Percentiles rank a stretch among this genome's conserved stretches.
Conservation (phyloP, 2,888 invertebrate species). For the Elegia similella region DNA sequence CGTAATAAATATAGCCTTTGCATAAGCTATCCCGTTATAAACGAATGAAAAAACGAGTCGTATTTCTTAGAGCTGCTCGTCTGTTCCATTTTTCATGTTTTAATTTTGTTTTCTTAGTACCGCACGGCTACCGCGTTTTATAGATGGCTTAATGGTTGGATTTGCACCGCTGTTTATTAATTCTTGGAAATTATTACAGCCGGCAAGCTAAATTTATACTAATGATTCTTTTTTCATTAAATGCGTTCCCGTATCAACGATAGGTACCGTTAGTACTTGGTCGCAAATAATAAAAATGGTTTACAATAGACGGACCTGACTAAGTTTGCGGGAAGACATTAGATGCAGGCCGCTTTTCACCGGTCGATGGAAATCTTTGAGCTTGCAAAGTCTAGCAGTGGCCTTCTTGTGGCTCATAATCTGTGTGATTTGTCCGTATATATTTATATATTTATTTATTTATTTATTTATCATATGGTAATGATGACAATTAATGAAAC, state of each 20-base stretch:
- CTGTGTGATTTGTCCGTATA: too few species aligned
- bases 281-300: too few species aligned
- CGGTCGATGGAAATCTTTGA: too few species aligned
- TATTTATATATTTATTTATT: too few species aligned
- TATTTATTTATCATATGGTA: too few species aligned
- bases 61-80: constrained; percentile 7
- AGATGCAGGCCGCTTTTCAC: too few species aligned
- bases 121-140: constrained; percentile 2
- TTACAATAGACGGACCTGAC: too few species aligned
- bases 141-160: constrained; percentile 6
- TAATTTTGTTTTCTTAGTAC: constrained; percentile 15
- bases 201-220: background rate
- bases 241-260: background rate
- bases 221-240: background rate
- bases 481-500: too few species aligned
- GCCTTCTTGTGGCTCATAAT: too few species aligned
- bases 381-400: too few species aligned
- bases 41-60: constrained; percentile 3
- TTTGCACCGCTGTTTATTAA: background rate
- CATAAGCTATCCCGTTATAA: constrained; percentile 10
- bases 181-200: constrained; percentile 1
- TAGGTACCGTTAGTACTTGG: too few species aligned
- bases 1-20: constrained; percentile 9
- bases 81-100: constrained; percentile 16
- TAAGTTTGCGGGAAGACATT: too few species aligned